phyloP scores from a whole-genome alignment of 1,140 invertebrate species.

The Rhopalosiphum padi region DNA sequence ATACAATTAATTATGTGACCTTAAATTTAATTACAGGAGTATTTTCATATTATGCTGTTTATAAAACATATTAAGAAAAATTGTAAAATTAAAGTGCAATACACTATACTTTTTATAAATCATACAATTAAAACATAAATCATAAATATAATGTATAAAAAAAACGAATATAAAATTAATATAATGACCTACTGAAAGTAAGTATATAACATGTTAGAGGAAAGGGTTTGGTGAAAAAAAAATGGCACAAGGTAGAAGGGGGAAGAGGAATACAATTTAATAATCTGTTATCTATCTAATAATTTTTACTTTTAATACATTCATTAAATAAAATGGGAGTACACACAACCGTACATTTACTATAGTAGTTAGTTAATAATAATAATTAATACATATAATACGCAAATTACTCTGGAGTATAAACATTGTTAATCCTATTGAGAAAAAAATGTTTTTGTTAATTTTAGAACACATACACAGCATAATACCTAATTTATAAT shows the following conservation, averaged over 20 bases:
- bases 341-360: constrained; percentile 49
- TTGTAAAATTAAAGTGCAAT: constrained; percentile 18
- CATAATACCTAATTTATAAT: constrained; percentile 48
- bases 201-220: constrained; percentile 35
- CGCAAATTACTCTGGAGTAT: constrained; percentile 37
- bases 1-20: constrained; percentile 21
- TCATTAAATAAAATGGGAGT: constrained; percentile 36
- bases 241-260: constrained; percentile 32
- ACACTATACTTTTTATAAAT: constrained; percentile 43
- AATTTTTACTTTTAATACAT: constrained; percentile 24
- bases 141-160: constrained; percentile 57
- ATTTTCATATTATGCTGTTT: constrained; percentile 44
- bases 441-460: constrained; percentile 44
- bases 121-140: constrained; percentile 54
- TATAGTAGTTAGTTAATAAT: constrained; percentile 30
- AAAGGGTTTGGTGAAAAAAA: constrained; percentile 20
- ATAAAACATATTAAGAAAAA: constrained; percentile 40
- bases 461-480: constrained; percentile 54
- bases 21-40: constrained; percentile 10
- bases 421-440: constrained; percentile 53
- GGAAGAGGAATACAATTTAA: constrained; percentile 16
- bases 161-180: constrained; percentile 41
- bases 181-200: constrained; percentile 41
- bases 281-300: constrained; percentile 39
- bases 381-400: constrained; percentile 47